A percentile compares a stretch with the other conserved stretches of the same genome.
Evolutionary conservation across 2,113 vertebrate species (phyloP).

Genomic region (Labrus mixtus): DNA sequence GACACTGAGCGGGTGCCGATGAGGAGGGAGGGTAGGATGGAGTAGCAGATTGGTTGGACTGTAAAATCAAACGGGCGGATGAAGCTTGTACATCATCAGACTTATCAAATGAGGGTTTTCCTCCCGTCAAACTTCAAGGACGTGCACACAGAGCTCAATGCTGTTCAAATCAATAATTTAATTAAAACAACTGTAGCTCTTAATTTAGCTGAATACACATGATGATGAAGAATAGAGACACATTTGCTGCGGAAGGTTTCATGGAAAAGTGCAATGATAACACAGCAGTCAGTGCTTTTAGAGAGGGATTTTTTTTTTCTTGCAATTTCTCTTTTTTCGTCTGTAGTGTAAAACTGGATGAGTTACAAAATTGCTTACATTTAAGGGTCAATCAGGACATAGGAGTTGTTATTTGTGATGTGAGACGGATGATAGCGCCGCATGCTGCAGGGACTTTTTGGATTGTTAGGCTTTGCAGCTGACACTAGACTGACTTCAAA

Average conservation of each 20-base stretch:
- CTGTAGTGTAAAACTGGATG: not conserved
- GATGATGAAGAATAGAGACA: too few relatives aligned
- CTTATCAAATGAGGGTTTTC: conserved; percentile 17
- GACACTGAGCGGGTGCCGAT: conserved; percentile 26
- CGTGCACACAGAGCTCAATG: not conserved
- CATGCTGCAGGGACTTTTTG: conserved; percentile 5
- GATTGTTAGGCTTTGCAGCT: conserved; percentile 16
- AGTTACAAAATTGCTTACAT: not conserved
- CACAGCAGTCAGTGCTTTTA: not conserved
- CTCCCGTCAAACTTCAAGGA: conserved; percentile 9
- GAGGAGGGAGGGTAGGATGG: conserved; percentile 19
- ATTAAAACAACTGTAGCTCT: conserved; percentile 24
- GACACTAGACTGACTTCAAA: conserved; percentile 47
- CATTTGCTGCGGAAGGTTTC: too few relatives aligned
- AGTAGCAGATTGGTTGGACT: conserved; percentile 45
- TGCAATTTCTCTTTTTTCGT: conserved; percentile 7
- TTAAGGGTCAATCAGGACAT: conserved; percentile 6
- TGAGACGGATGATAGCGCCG: not conserved
- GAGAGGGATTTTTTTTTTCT: not conserved
- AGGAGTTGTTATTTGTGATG: conserved; percentile 1
- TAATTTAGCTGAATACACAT: not conserved
- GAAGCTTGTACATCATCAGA: conserved; percentile 4
- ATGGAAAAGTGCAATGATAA: conserved; percentile 12
- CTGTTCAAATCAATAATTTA: conserved; percentile 22
- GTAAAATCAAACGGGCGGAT: conserved; percentile 45